Conservation (phyloP, 2,888 invertebrate genomes). For the Ophioninae sp. region DNA sequence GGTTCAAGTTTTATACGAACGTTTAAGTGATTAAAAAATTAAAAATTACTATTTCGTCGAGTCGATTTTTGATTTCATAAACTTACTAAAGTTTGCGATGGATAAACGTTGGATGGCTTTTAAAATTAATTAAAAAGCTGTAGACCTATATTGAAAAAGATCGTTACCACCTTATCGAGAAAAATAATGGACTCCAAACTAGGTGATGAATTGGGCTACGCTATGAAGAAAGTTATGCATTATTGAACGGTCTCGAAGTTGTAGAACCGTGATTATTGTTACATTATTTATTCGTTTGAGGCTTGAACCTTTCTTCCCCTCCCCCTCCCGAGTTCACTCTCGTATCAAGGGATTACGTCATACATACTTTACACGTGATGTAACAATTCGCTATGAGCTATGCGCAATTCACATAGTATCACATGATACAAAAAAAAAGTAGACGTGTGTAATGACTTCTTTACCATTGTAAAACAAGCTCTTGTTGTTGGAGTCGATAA, state of each 20-base stretch:
- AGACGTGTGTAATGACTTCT: constrained; percentile 23
- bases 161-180: background rate
- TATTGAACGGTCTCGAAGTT: constrained; percentile 29
- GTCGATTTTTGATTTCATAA: too few species aligned
- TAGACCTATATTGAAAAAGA: background rate
- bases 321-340: background rate
- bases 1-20: too few species aligned
- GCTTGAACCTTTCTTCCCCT: constrained; percentile 29
- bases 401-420: constrained; percentile 8
- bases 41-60: too few species aligned
- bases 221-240: constrained; percentile 18
- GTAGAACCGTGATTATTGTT: constrained; percentile 16
- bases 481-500: background rate
- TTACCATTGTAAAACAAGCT: background rate
- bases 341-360: background rate
- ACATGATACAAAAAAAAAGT: background rate
- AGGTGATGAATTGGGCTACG: background rate
- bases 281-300: constrained; percentile 29
- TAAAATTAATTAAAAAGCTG: too few species aligned
- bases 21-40: too few species aligned
- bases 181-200: background rate
- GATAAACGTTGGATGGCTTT: too few species aligned
- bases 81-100: too few species aligned
- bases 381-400: background rate
- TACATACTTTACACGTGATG: background rate